Evolutionary conservation across 92 coral and sea anemone genomes (phyloP).

Genomic region (Nematostella vectensis): DNA sequence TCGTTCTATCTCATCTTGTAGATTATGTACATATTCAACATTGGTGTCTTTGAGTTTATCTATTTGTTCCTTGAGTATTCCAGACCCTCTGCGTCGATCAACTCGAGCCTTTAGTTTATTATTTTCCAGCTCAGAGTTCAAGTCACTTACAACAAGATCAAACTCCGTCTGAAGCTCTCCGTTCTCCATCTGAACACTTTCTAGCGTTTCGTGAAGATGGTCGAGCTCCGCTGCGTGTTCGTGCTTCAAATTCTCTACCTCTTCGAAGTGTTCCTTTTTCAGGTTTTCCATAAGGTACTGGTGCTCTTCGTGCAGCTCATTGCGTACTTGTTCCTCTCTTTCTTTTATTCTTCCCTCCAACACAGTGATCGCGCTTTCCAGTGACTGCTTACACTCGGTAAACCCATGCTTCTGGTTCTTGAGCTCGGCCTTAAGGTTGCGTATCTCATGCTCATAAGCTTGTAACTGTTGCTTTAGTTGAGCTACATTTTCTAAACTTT

Average conservation of each 20-base stretch:
- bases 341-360: constrained; percentile 38
- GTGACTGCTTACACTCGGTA: constrained; percentile 26
- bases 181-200: constrained; percentile 71
- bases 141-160: constrained; percentile 74
- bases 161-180: constrained; percentile 72
- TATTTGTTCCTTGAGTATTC: constrained; percentile 42
- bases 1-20: constrained; percentile 47
- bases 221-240: constrained; percentile 59
- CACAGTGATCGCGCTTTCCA: constrained; percentile 32
- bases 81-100: constrained; percentile 24
- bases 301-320: constrained; percentile 41
- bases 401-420: constrained; percentile 39
- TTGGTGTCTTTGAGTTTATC: constrained; percentile 40
- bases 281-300: constrained; percentile 35
- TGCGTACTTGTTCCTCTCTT: constrained; percentile 34
- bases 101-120: constrained; percentile 29
- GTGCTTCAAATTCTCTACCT: constrained; percentile 56
- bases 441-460: constrained; percentile 44
- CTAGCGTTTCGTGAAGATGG: constrained; percentile 61
- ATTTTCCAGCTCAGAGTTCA: constrained; percentile 60
- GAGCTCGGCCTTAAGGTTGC: constrained; percentile 37
- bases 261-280: constrained; percentile 24
- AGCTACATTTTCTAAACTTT: constrained; percentile 9
- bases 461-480: constrained; percentile 15
- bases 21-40: constrained; percentile 33